Conservation (phyloP, 2,888 invertebrate species). For the Xestia rhomboidea region DNA sequence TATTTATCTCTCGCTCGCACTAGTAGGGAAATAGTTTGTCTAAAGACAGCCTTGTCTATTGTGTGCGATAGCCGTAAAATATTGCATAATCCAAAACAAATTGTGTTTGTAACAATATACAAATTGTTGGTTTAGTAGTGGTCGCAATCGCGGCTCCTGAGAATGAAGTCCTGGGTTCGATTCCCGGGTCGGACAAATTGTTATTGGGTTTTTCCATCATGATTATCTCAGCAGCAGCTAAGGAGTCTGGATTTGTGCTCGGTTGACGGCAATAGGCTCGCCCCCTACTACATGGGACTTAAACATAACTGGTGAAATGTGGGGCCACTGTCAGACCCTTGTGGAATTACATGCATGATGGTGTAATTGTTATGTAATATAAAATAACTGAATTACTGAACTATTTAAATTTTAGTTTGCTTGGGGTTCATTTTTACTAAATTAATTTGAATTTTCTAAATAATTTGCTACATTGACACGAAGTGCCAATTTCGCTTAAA, state of each 20-base stretch:
- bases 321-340: background rate
- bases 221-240: too few relatives aligned
- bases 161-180: background rate
- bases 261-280: background rate
- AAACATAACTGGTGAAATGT: background rate
- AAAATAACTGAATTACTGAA: too few relatives aligned
- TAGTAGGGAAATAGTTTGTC: too few relatives aligned
- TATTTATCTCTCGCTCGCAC: too few relatives aligned
- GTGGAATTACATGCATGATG: background rate
- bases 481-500: background rate
- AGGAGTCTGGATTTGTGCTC: too few relatives aligned
- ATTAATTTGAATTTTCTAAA: background rate
- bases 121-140: background rate
- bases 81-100: conserved; percentile 1
- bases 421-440: background rate
- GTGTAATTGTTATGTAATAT: background rate
- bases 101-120: background rate
- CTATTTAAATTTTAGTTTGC: rapidly evolving
- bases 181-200: too few relatives aligned
- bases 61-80: too few relatives aligned
- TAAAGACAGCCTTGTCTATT: too few relatives aligned
- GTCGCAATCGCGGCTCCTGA: background rate
- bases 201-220: too few relatives aligned
- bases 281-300: background rate
- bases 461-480: background rate